Base-by-base conservation (phyloP, 2,888 invertebrate species). In the Amphimallon solstitiale region DNA sequence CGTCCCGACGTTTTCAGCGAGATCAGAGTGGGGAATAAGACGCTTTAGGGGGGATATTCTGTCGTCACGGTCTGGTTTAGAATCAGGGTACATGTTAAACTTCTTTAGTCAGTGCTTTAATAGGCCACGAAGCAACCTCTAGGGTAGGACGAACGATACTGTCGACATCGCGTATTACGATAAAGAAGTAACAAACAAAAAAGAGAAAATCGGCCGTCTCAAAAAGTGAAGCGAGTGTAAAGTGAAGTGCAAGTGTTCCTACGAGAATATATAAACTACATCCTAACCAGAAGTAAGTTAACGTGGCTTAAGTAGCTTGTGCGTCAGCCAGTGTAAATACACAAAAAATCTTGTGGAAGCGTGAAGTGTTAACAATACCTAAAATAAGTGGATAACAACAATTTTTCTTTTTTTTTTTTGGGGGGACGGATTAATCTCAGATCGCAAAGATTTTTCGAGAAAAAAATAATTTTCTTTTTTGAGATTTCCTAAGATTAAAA, bases 81-180 rank as follows among this genome's bases (percentile, higher is more conserved):
- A 80, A 78, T 79, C 76, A 74, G 79, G 79, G 78, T 79, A 75
- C 76, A 76, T 77, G 74, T 78, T 76, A 76, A 73, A 74, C 75
- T 76, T 74, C 78, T 80, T 78, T 81, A 82, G 81, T 82, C 79
- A 82, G 81, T 81, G 82, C 82, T 82, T 81, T 81, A 80, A 74
- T 79, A 81, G 80, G 81, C 80, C 77, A 80, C 81, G 76, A 80
- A 80, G 81, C 79, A 79, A 82, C 77, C 78, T 79, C 80, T 80
- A 80, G 80, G 78, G 78, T 76, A 75, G 78, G 78, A 80, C 82
- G 82, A 82, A 81, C 81, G 12, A 40, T 82, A 82, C 76, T 75
- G 38, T 72, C 79, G 78, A 81, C 81, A 81, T 80, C 81, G 80
- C 80, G 77, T 73, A 75, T 23, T 56, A 54, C 56, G 56, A 46